Conservation (phyloP, 2,888 invertebrate species). For the Exephanes ischioxanthus region DNA sequence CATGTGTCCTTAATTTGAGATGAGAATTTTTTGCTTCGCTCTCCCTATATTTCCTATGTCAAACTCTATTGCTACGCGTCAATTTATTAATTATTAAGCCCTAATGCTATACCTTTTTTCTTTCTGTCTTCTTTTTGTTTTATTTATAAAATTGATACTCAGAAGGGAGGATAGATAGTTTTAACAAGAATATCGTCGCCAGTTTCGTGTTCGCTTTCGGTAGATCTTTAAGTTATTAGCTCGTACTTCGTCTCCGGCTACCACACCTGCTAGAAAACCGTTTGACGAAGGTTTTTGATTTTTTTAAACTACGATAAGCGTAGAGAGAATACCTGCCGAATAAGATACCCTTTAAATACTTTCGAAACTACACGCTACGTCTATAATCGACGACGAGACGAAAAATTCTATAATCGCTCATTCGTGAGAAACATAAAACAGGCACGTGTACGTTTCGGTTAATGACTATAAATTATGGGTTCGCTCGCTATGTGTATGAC, state of each 20-base stretch:
- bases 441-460: conserved; percentile 75
- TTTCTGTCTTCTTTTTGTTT: neutral
- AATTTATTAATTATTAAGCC: too few relatives aligned
- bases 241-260: conserved; percentile 24
- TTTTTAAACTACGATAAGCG: conserved; percentile 20
- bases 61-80: too few relatives aligned
- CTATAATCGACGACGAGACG: conserved; percentile 25
- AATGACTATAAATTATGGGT: conserved; percentile 80
- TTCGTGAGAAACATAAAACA: conserved; percentile 72
- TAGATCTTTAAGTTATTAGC: conserved; percentile 43
- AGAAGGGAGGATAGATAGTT: neutral
- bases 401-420: conserved; percentile 72
- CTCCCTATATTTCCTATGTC: too few relatives aligned
- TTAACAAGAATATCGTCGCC: conserved; percentile 22
- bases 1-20: too few relatives aligned
- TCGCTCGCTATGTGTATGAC: conserved; percentile 66
- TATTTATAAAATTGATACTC: neutral
- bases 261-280: conserved; percentile 46
- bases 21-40: too few relatives aligned
- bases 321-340: conserved; percentile 40
- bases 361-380: conserved; percentile 69
- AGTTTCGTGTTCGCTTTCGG: conserved; percentile 22
- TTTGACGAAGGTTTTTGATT: conserved; percentile 40
- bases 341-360: conserved; percentile 65
- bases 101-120: neutral